Evolutionary conservation across 2,888 invertebrate genomes (phyloP).

Genomic region (Fragum sueziense): DNA sequence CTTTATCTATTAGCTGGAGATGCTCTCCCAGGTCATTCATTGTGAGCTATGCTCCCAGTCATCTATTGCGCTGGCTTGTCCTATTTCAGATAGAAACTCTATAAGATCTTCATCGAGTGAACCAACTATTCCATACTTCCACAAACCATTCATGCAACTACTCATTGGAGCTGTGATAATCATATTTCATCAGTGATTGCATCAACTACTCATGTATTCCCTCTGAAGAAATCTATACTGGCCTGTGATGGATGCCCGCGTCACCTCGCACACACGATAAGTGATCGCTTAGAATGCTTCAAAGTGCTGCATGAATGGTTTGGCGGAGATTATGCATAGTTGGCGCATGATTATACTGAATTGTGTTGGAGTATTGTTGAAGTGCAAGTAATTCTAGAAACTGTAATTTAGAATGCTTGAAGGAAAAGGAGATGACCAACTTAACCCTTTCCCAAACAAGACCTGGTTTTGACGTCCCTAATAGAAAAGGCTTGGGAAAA

Average conservation of each 20-base stretch:
- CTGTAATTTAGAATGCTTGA: too few relatives aligned
- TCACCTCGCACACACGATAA: conserved; percentile 15
- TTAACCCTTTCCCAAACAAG: too few relatives aligned
- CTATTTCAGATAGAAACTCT: conserved; percentile 31
- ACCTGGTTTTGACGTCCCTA: too few relatives aligned
- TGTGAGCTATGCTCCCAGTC: too few relatives aligned
- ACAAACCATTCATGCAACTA: conserved; percentile 55
- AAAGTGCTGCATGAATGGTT: conserved; percentile 55
- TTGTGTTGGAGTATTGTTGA: background rate
- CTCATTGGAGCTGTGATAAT: conserved; percentile 33
- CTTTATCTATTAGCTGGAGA: too few relatives aligned
- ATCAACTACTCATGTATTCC: background rate
- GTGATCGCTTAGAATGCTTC: conserved; percentile 34
- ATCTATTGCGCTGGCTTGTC: too few relatives aligned
- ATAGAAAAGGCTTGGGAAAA: too few relatives aligned
- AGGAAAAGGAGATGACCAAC: too few relatives aligned
- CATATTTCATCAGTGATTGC: conserved; percentile 15
- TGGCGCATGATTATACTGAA: conserved; percentile 22
- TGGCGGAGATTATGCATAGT: conserved; percentile 34
- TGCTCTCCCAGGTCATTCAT: too few relatives aligned
- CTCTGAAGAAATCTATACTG: background rate
- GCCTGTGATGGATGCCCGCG: background rate
- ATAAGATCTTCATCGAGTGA: conserved; percentile 3
- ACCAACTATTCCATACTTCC: conserved; percentile 29
- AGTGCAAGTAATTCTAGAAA: too few relatives aligned